Base-by-base conservation (phyloP, 2,113 vertebrate species). In the Siphamia tubifer region DNA sequence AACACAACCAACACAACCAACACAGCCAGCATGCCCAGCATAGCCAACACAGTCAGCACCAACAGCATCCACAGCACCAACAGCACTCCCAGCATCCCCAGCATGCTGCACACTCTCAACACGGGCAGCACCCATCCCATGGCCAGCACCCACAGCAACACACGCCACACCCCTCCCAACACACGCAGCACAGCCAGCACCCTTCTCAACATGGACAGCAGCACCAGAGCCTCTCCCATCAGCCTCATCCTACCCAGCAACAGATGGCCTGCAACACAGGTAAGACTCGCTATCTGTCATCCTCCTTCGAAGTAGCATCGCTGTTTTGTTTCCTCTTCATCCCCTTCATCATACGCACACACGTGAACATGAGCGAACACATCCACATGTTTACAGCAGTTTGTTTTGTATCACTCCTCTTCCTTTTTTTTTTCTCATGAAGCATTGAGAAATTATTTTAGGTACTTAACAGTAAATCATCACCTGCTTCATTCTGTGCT, bases 191-290 rank as follows among this genome's bases (percentile, higher is more conserved):
- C 75, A 84, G 82, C 70, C 87, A 87, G 74, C 90, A 91, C 70
- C 88, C 90, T 21, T 67, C 84, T 23, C 89, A 92, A 47, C 92
- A 90, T 9, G 88, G 85, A 53, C 92, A 93, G 78, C 94, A 93
- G 84, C 94, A 94, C 30, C 94, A 90, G 90, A 88, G 92, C 68
- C 90, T 95, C 74, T 82, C 94, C 79, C 94, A 94, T 76, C 94
- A 94, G 85, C 83, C 92, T 54, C 93, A 94, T 82, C 92, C 93
- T 81, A 89, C 92, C 77, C 94, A 94, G 87, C 95, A 94, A 73
- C 94, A 95, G 88, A 92, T 96, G 89, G 89, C 93, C 89, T 96
- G 95, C 91, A 94, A 90, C 87, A 89, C 94, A 62, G 95, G 95
- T 96, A 92, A 94, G 94, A 73, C 55, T 53, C 16, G 23, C 44